These are phyloP conservation scores for Microtus richardsoni DNA, from an alignment of 2,113 vertebrate genomes.

Conservation along the genomic window DNA sequence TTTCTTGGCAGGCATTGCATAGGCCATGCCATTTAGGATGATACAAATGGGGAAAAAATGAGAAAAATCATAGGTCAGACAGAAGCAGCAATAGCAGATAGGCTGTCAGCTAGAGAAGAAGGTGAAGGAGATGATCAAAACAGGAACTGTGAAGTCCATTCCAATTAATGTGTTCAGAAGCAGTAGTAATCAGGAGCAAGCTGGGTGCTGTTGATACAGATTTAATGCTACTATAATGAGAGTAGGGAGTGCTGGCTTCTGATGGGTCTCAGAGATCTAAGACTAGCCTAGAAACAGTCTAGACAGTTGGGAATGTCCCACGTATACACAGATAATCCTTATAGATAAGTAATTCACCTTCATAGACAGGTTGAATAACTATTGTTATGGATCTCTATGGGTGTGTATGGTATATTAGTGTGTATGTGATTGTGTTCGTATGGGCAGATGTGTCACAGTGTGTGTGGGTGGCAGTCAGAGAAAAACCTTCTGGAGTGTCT, in stretches of 20 bases:
- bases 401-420: not conserved
- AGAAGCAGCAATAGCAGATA: not conserved
- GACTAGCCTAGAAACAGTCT: not conserved
- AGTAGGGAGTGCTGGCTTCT: not conserved
- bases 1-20: conserved; percentile 34
- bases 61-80: not conserved
- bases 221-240: not conserved
- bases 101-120: not conserved
- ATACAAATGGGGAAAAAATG: conserved; percentile 21
- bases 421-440: not conserved
- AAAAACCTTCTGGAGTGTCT: not conserved
- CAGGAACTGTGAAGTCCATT: not conserved
- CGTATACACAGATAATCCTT: not conserved
- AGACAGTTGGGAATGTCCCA: conserved; percentile 10
- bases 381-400: not conserved
- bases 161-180: conserved; percentile 2
- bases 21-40: not conserved
- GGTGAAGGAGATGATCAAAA: conserved; percentile 27
- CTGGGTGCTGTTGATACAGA: not conserved
- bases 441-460: not conserved
- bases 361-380: not conserved
- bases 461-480: not conserved
- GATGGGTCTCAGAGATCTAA: not conserved
- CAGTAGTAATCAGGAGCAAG: not conserved
- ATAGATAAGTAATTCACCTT: not conserved